Percentiles rank a stretch among this genome's conserved stretches.
Conservation (phyloP, 2,888 invertebrate genomes). For the Phortica okadai region DNA sequence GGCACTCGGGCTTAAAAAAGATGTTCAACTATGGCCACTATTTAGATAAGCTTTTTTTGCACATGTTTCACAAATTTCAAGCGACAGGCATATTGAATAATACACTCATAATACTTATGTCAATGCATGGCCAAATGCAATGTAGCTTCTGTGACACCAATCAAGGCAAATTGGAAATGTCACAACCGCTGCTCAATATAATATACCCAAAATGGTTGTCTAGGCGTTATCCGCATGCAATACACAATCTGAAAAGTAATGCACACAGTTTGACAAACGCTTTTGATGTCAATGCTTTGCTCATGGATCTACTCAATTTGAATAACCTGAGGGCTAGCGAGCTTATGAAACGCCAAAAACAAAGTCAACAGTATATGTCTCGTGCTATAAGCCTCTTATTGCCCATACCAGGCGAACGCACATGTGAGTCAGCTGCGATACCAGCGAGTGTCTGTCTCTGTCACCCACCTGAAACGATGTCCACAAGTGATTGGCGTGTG, state of each 20-base stretch:
- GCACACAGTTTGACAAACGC: slow-evolving; percentile 85
- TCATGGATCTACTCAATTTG: slow-evolving; percentile 81
- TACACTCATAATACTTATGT: slow-evolving; percentile 80
- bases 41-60: neutral
- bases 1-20: slow-evolving; percentile 50
- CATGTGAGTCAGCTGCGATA: slow-evolving; percentile 83
- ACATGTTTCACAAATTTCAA: slow-evolving; percentile 76
- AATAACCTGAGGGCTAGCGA: slow-evolving; percentile 56
- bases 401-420: slow-evolving; percentile 82
- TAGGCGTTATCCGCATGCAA: slow-evolving; percentile 80
- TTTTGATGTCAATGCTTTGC: slow-evolving; percentile 89
- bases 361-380: slow-evolving; percentile 51
- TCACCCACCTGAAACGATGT: neutral
- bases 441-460: slow-evolving; percentile 10
- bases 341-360: neutral
- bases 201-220: slow-evolving; percentile 85
- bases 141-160: slow-evolving; percentile 78
- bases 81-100: slow-evolving; percentile 79
- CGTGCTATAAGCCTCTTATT: slow-evolving; percentile 86
- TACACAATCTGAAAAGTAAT: slow-evolving; percentile 83
- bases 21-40: slow-evolving; percentile 44
- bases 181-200: slow-evolving; percentile 88
- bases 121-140: slow-evolving; percentile 90
- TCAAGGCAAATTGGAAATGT: slow-evolving; percentile 91
- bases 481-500: neutral